Conservation (phyloP, 2,113 vertebrate genomes). For the Nyctereutes procyonoides region DNA sequence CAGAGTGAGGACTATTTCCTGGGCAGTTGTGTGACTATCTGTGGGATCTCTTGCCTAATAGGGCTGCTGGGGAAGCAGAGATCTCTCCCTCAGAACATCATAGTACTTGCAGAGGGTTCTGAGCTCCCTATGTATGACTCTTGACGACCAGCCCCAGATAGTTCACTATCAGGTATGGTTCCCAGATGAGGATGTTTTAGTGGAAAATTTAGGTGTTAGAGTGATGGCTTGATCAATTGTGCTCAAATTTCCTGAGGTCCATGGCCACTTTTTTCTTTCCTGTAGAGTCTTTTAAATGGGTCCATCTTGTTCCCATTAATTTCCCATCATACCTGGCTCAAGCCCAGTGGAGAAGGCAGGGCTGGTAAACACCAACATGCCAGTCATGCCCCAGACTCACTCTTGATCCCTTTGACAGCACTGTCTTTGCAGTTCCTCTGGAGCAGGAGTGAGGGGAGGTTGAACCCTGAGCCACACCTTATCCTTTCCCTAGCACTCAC, state of each 20-base stretch:
- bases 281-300: neutral
- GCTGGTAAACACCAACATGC: neutral
- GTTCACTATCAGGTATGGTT: too few species aligned
- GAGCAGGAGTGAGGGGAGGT: neutral
- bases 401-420: neutral
- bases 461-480: neutral
- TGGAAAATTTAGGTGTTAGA: neutral
- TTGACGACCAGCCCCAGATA: neutral
- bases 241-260: neutral
- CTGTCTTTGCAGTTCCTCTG: neutral
- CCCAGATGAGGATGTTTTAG: neutral
- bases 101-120: accelerated
- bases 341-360: neutral
- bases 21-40: too few species aligned
- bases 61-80: neutral
- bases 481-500: accelerated
- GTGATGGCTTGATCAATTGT: neutral
- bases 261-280: neutral
- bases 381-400: neutral
- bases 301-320: neutral
- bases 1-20: too few species aligned
- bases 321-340: neutral
- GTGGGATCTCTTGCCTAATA: neutral
- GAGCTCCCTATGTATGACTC: neutral
- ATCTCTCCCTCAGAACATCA: accelerated